Evolutionary conservation across 2,888 invertebrate species (phyloP), one percentile per base, ranked within the genome.

Genomic region (Polyommatus icarus): DNA sequence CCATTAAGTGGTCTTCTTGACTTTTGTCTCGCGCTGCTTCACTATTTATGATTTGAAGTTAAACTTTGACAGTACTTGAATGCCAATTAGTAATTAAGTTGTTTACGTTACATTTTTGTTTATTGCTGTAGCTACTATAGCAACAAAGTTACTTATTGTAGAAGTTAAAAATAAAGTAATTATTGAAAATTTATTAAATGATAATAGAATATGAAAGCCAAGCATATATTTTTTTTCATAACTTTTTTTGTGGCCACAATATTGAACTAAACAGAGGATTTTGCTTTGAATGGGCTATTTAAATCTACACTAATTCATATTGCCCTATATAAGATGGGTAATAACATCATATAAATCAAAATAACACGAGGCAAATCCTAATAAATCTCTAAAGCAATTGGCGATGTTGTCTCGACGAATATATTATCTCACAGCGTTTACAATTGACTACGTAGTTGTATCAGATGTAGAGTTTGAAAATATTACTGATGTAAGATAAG

Each of bases 361-460:
- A 67, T 67, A 67, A 18, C 67, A 67, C 29, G 29, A 67, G 18
- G 85, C 86, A 88, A 89, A 89, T 85, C 86, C 83, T 86, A 83
- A 89, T 91, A 91, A 90, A 91, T 91, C 90, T 89, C 84, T 80
- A 83, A 81, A 83, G 88, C 90, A 90, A 90, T 90, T 90, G 89
- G 87, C 90, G 90, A 90, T 90, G 87, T 87, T 87, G 90, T 91
- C 90, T 89, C 82, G 85, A 88, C 85, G 86, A 82, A 83, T 80
- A 87, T 87, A 88, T 87, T 89, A 88, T 85, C 83, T 83, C 18
- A 40, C 10, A 46, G 20, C 72, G 29, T 67, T 29, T 32, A 32
- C 67, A 67, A 67, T 67, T 67, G 67, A 67, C 67, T 67, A 15
- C 12, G 61, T 61, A 20, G 10, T 50, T 29, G 61, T 67, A 67